A percentile compares a stretch with the other conserved stretches of the same genome.
Evolutionary conservation across 2,888 invertebrate species (phyloP).

Genomic region (Maniola hyperantus): DNA sequence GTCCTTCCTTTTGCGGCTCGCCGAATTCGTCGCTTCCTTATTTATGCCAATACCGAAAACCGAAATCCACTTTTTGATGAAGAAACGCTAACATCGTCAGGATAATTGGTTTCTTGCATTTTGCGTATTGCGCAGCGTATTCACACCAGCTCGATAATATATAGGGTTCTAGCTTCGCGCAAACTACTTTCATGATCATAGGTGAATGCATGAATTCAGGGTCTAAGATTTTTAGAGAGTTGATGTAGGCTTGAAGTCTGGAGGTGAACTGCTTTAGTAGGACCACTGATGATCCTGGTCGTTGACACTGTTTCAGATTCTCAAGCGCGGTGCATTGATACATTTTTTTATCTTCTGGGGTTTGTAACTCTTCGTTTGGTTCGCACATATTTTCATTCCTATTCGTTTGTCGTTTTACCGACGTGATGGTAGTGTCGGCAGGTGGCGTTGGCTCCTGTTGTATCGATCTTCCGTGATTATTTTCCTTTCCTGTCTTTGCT

Average conservation of each 20-base stretch:
- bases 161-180: neutral
- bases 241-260: neutral
- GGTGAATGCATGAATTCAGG: neutral
- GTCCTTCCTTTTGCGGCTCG: too few species aligned
- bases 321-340: neutral
- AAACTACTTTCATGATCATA: neutral
- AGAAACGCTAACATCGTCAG: neutral
- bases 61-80: neutral
- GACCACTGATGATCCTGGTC: neutral
- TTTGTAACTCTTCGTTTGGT: neutral
- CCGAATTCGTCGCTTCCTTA: too few species aligned
- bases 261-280: neutral
- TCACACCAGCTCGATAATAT: neutral
- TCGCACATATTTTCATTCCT: neutral
- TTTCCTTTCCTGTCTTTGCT: too few species aligned
- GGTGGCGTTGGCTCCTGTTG: neutral
- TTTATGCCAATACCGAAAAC: slow-evolving; percentile 1
- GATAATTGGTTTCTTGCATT: neutral
- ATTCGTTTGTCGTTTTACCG: neutral
- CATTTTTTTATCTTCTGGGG: neutral
- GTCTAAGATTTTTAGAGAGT: neutral
- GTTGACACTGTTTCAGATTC: neutral
- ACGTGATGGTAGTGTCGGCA: neutral
- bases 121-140: neutral
- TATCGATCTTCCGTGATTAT: too few species aligned